phyloP scores from a whole-genome alignment of 2,888 invertebrate species.

The Drosophila pseudotalamancana region DNA sequence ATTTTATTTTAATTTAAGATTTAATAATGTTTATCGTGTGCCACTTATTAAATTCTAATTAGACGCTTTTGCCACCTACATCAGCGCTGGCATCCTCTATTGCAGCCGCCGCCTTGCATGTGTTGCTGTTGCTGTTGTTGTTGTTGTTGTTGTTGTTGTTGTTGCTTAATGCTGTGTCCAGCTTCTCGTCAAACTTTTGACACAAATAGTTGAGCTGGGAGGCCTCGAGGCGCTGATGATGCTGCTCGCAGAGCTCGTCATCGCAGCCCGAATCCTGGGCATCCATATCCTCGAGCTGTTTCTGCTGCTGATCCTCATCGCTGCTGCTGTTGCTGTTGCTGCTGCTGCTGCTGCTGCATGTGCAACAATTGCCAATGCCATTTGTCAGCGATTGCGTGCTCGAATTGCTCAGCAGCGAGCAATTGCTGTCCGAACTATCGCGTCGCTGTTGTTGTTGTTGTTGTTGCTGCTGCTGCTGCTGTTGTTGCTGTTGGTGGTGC shows the following conservation, averaged over 20 bases:
- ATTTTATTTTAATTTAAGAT: no score
- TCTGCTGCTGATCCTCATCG: slow-evolving; percentile 47
- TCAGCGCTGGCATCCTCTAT: slow-evolving; percentile 67
- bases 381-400: slow-evolving; percentile 76
- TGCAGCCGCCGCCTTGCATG: slow-evolving; percentile 37
- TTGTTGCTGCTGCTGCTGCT: slow-evolving; percentile 46
- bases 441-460: slow-evolving; percentile 79
- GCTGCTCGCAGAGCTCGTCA: slow-evolving; percentile 80
- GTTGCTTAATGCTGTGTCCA: slow-evolving; percentile 78
- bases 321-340: slow-evolving; percentile 41
- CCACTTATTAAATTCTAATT: not conserved
- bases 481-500: slow-evolving; percentile 47
- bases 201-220: slow-evolving; percentile 83
- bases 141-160: slow-evolving; percentile 34
- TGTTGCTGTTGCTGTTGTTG: slow-evolving; percentile 26
- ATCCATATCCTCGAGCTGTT: slow-evolving; percentile 73
- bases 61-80: slow-evolving; percentile 58
- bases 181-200: slow-evolving; percentile 84
- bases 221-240: slow-evolving; percentile 75
- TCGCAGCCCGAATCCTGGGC: slow-evolving; percentile 83
- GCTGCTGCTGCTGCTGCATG: slow-evolving; percentile 63
- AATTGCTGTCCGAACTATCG: slow-evolving; percentile 84
- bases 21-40: no score
- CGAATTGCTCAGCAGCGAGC: slow-evolving; percentile 83
- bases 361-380: slow-evolving; percentile 71